Evolutionary conservation across 35 echinoderm and acorn worm species (phyloP).

Genomic region (Antedon bifida): DNA sequence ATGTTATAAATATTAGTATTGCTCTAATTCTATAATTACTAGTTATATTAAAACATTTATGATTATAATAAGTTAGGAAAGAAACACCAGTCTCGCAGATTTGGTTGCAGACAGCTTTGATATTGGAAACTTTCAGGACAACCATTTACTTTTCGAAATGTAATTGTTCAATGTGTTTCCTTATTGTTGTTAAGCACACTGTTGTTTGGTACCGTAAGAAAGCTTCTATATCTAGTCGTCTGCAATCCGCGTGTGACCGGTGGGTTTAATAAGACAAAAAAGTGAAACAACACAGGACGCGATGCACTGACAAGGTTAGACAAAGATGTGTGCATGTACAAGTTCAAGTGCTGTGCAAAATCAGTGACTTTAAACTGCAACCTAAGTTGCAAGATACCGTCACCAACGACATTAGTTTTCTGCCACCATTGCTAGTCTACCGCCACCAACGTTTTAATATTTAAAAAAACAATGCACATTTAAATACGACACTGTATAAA

Average conservation of each 20-base stretch:
- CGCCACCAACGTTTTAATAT: background rate
- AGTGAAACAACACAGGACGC: background rate
- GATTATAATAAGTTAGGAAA: background rate
- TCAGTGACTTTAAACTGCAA: too few relatives aligned
- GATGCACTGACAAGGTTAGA: background rate
- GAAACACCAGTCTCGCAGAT: conserved; percentile 1
- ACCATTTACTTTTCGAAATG: background rate
- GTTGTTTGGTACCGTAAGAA: too few relatives aligned
- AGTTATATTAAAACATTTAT: background rate
- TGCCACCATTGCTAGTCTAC: background rate
- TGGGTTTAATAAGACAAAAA: background rate
- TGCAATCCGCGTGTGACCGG: background rate
- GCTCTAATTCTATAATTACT: background rate
- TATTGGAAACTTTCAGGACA: background rate
- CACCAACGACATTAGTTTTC: background rate
- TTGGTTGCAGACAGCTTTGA: background rate
- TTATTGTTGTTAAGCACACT: too few relatives aligned
- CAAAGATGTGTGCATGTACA: background rate
- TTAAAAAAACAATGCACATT: background rate
- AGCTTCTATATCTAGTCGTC: background rate
- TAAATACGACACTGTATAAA: too few relatives aligned
- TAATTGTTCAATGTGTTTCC: too few relatives aligned
- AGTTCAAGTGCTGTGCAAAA: background rate
- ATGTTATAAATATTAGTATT: background rate
- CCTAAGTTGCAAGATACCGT: too few relatives aligned